Base-by-base conservation (phyloP, 2,888 invertebrate genomes). In the Serrognathus titanus region DNA sequence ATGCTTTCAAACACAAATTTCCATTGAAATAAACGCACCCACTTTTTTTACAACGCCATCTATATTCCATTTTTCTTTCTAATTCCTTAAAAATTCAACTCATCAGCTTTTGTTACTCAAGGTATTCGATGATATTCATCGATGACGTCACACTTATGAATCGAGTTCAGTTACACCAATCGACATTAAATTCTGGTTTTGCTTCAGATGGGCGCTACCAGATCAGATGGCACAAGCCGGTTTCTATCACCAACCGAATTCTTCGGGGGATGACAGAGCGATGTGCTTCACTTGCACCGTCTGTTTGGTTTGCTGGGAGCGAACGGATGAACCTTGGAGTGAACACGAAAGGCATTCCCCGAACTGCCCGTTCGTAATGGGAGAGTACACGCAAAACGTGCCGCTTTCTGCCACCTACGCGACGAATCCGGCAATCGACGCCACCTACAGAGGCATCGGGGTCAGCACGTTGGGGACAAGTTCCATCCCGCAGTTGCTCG, bases 161-260 rank as follows among this genome's bases (percentile, higher is more conserved):
- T 16, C 16, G 16, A n/a, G n/a, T n/a, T n/a, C n/a, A n/a, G n/a
- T n/a, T n/a, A 16, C 1, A 16, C 16, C 16, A 1, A 2, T 16
- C 2, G 6, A 24, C 4, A 24, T 2, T 24, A 4, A 24, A 24
- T 24, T 24, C 6, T 24, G 4, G 4, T 31, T 31, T 13, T 43
- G 7, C 4, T 7, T 40, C 71, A 93, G 93, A 78, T 97, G 96
- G 95, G 96, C 96, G 4, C 76, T 95, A 56, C 96, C 96, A 0
- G 93, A 94, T 67, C 93, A 94, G 73, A 96, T 97, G 96, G 95
- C 96, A 4, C 94, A 96, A 75, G 96, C 96, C 1, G 97, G 97
- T 11, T 97, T 97, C 79, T 97, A 94, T 79, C 94, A 96, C 78
- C 93, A 95, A 75, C 95, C 96, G 0, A 90, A 92, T 53, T 84